A percentile compares a stretch with the other conserved stretches of the same genome.
Conservation (phyloP, 2,888 invertebrate genomes). For the Glaucopsyche alexis region DNA sequence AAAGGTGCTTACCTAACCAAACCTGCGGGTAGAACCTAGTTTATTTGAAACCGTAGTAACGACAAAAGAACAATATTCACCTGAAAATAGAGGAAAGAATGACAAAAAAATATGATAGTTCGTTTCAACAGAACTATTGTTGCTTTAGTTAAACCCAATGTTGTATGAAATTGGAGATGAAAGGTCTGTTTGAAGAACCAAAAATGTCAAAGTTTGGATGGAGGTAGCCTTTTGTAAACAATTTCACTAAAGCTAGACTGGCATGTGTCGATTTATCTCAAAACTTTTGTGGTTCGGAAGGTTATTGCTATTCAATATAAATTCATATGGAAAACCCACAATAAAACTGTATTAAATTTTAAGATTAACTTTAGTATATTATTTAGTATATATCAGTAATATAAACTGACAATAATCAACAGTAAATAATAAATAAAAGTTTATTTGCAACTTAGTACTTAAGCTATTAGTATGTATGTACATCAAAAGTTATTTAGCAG, state of each 20-base stretch:
- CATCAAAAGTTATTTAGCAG: too few species aligned
- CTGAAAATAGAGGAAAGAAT: not conserved
- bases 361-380: too few species aligned
- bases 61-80: too few species aligned
- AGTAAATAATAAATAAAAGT: too few species aligned
- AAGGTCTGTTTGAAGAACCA: not conserved
- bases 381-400: too few species aligned
- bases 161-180: not conserved
- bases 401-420: too few species aligned
- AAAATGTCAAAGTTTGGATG: conserved; percentile 10
- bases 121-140: not conserved
- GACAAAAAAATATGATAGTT: not conserved
- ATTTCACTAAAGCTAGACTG: not conserved
- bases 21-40: too few species aligned
- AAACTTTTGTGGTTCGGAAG: not conserved
- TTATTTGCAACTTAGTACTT: too few species aligned
- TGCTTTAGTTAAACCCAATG: not conserved
- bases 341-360: not conserved
- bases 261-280: not conserved
- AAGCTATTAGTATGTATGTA: too few species aligned
- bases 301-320: not conserved
- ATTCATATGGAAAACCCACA: not conserved
- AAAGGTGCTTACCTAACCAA: too few species aligned
- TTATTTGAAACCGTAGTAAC: too few species aligned
- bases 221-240: conserved; percentile 1